Conservation (phyloP, 2,113 vertebrate genomes). For the Campylomormyrus numenius region DNA sequence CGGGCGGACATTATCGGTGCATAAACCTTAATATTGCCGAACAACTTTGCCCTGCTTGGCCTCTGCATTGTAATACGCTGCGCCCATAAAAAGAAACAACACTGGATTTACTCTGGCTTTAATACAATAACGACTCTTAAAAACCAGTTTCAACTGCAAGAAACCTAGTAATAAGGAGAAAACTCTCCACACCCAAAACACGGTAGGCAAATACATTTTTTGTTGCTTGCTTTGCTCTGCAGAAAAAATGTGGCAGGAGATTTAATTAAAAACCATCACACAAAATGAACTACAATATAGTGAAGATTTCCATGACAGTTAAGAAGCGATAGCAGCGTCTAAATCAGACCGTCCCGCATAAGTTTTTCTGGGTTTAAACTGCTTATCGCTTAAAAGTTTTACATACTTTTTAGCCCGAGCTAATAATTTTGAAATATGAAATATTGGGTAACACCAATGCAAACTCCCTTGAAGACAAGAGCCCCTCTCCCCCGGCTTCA, state of each 20-base stretch:
- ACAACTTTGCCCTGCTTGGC: background rate
- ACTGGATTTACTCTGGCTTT: background rate
- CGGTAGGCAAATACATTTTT: background rate
- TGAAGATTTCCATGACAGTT: background rate
- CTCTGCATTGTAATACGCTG: background rate
- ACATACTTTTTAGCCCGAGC: background rate
- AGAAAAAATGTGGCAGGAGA: background rate
- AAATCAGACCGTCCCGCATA: background rate
- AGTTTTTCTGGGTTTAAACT: background rate
- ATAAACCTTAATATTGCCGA: background rate
- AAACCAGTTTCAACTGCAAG: background rate
- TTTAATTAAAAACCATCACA: background rate
- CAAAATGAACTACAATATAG: background rate
- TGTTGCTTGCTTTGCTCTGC: background rate
- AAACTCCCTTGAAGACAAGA: background rate
- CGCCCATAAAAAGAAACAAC: background rate
- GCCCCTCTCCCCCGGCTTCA: background rate
- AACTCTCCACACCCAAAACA: background rate
- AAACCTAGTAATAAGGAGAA: background rate
- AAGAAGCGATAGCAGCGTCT: background rate
- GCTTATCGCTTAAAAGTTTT: background rate
- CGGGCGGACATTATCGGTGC: background rate
- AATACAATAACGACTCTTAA: background rate
- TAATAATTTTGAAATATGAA: background rate
- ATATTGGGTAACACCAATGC: background rate